phyloP scores from a whole-genome alignment of 2,113 vertebrate species.

The Erinaceus europaeus region DNA sequence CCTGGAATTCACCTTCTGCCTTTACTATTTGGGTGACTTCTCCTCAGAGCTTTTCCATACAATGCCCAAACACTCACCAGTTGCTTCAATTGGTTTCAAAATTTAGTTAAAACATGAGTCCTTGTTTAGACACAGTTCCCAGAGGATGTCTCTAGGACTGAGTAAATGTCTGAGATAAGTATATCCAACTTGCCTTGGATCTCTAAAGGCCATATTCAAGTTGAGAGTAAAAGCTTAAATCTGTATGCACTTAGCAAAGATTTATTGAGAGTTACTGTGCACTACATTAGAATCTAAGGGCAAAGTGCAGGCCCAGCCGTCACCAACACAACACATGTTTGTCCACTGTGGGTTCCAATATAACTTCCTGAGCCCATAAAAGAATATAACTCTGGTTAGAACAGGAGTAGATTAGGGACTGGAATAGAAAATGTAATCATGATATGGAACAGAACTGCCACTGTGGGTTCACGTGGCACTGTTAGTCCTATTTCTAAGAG shows the following conservation, averaged over 20 bases:
- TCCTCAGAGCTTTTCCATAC: neutral
- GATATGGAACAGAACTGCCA: neutral
- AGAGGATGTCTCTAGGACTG: neutral
- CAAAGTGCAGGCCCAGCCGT: neutral
- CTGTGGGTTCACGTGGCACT: neutral
- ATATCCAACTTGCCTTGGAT: neutral
- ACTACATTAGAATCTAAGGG: neutral
- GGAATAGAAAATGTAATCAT: neutral
- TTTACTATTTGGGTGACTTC: neutral
- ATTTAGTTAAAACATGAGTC: neutral
- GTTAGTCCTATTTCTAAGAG: neutral
- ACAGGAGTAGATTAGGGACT: accelerated
- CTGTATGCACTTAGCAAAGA: neutral
- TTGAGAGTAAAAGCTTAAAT: constrained; percentile 43
- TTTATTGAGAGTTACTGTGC: neutral
- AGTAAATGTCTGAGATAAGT: constrained; percentile 34
- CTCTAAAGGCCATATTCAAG: constrained; percentile 35
- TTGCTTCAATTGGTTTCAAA: constrained; percentile 23
- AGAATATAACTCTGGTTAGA: neutral
- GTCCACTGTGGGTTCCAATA: neutral
- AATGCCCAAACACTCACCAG: neutral
- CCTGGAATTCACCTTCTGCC: neutral
- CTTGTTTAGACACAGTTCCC: neutral
- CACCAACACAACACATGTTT: neutral
- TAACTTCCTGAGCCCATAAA: neutral